Evolutionary conservation across 2,797 vertebrate species (phyloP), one percentile per base, ranked within the genome.

Genomic region (Falco concolor): DNA sequence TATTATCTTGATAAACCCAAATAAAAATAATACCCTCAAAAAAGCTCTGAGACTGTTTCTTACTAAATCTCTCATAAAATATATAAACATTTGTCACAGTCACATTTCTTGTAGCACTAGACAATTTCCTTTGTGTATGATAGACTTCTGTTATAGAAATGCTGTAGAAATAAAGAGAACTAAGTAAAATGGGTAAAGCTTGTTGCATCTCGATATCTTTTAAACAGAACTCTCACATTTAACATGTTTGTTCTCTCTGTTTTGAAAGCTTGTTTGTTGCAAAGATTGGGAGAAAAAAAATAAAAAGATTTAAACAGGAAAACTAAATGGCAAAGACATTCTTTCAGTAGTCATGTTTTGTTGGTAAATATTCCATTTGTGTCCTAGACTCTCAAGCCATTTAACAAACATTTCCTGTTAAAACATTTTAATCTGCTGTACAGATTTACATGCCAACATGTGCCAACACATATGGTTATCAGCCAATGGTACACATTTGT

Each of bases 341-440:
- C 68, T 68, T 77, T 36, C 47, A 40, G 23, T 56, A 76, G 69
- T 61, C 27, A 28, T 34, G 27, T 65, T 91, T 91, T 59, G 12
- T 68, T 49, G 59, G 65, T 45, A 92, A 96, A 92, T 86, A 95
- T 65, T 78, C 12, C 14, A 2, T 86, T 68, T 74, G 7, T 89
- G 67, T 24, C n/a, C 30, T 54, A 81, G 47, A 81, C 10, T 72
- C 9, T 54, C 28, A 81, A 88, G 80, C 49, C 73, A 61, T 88
- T 95, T 88, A 76, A 79, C 44, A 95, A 96, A 94, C 47, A 96
- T 44, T 69, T 86, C 53, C 80, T 86, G 87, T 69, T 94, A 75
- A 91, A 95, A 84, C 13, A 86, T 57, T 93, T 75, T 78, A 84
- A 84, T 93, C 76, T 72, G 21, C 52, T 75, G 13, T 36, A 86